A percentile compares a stretch with the other conserved stretches of the same genome.
Conservation (phyloP, 2,888 invertebrate species). For the Drosophila neutralis region DNA sequence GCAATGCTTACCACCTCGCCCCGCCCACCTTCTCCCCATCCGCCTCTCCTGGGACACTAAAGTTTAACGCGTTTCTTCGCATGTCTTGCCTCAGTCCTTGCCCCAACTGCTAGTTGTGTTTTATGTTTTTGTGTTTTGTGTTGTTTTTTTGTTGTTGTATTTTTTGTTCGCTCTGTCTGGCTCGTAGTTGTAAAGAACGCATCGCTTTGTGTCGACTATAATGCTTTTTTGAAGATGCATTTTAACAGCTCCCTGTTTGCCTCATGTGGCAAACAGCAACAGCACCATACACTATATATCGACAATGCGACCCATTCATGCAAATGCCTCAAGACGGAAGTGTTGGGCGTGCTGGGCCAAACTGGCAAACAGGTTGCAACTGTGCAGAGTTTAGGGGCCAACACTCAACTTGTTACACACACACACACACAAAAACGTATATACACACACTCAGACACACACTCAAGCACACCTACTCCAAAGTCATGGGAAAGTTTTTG, state of each 20-base stretch:
- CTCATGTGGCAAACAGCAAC: constrained; percentile 33
- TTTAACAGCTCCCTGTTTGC: constrained; percentile 58
- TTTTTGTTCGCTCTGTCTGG: constrained; percentile 34
- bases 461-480: not conserved
- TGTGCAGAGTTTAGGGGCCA: constrained; percentile 28
- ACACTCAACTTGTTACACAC: constrained; percentile 31
- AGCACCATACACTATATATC: not conserved
- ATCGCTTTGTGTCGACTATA: constrained; percentile 72
- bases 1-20: constrained; percentile 39
- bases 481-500: constrained; percentile 54
- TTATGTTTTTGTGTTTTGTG: constrained; percentile 19
- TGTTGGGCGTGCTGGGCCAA: constrained; percentile 33
- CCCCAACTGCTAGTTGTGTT: constrained; percentile 18
- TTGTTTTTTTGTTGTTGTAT: constrained; percentile 2
- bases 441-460: not conserved
- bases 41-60: constrained; percentile 10
- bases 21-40: not conserved
- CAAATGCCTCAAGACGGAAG: constrained; percentile 48
- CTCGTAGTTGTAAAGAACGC: constrained; percentile 51
- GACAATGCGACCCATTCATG: constrained; percentile 58
- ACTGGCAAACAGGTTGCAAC: constrained; percentile 54
- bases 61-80: constrained; percentile 53
- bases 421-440: not conserved
- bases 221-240: constrained; percentile 75
- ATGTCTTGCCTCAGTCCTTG: constrained; percentile 15